Base-by-base conservation (phyloP, 2,113 vertebrate genomes). In the Anolis sagrei region DNA sequence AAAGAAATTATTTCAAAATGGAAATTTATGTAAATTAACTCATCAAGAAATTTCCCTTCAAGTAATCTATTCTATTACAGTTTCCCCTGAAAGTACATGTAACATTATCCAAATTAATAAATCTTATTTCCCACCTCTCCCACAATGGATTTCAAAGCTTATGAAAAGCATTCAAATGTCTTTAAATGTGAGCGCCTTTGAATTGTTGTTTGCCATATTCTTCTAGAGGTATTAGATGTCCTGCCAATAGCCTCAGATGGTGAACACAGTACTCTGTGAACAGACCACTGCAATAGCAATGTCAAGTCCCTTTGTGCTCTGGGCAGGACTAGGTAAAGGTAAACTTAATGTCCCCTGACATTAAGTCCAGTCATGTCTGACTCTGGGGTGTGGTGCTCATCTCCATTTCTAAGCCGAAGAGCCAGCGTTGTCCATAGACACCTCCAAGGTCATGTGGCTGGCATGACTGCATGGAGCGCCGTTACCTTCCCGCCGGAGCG, bases 1-100 rank as follows among this genome's bases (percentile, higher is more conserved):
- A 86, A 89, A 90, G 21, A 82, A 93, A 92, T 93, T 91, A 91
- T 32, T 89, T 87, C 51, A 89, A 93, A 93, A 94, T 91, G 75
- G 77, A 92, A 76, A 91, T 91, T 93, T 93, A 88, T 91, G 77
- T 69, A 75, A 87, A 94, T 89, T 88, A 92, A 85, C 16, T 87
- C 34, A 81, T 89, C 88, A 69, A 77, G 61, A 87, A 1, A 85
- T 89, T 93, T 92, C 79, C 76, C 82, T 90, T 32, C 48, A 89
- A 82, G 87, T 90, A 1, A 3, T 85, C 83, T 89, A 82, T 79
- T 90, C 84, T 81, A 90, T 72, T 85, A 72, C 51, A 1, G 75
- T 88, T 93, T 93, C 77, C 70, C 39, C 78, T 87, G n/a, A 32
- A 88, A 79, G 85, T 90, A 1, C 87, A 13, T 48, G 73, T 64